Conservation (phyloP, 2,113 vertebrate species). For the Psilopsiagon aymara region DNA sequence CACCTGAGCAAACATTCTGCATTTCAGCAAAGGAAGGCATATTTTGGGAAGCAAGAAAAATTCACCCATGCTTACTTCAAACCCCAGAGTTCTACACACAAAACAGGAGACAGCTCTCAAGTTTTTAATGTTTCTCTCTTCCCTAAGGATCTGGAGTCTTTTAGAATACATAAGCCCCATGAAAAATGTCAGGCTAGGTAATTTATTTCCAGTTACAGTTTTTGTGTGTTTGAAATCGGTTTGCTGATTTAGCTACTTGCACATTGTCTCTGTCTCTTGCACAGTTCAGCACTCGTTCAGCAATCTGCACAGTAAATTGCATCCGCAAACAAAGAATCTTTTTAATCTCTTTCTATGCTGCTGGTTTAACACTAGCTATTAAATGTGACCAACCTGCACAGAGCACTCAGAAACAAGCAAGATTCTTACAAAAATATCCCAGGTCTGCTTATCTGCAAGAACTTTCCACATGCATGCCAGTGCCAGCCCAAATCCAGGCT, state of each 20-base stretch:
- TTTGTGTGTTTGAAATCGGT: neutral
- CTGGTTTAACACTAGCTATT: neutral
- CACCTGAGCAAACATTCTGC: constrained; percentile 1
- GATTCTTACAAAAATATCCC: neutral
- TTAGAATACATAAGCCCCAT: neutral
- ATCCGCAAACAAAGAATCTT: neutral
- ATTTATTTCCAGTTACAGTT: constrained; percentile 39
- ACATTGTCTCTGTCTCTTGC: neutral
- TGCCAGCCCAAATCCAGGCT: neutral
- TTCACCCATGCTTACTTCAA: neutral
- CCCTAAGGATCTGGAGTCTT: constrained; percentile 11
- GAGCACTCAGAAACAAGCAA: neutral
- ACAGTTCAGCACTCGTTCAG: neutral
- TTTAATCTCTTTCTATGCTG: neutral
- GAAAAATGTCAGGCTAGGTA: constrained; percentile 39
- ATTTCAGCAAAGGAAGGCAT: neutral
- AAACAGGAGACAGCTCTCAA: neutral
- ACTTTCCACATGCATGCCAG: neutral
- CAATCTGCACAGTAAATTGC: neutral
- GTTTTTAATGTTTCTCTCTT: constrained; percentile 9
- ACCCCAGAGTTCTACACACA: neutral
- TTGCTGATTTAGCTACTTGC: constrained; percentile 41
- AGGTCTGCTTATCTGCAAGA: neutral
- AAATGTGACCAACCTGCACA: neutral
- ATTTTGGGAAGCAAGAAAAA: neutral